A percentile compares a stretch with the other conserved stretches of the same genome.
These are phyloP conservation scores for Malaclemys terrapin DNA, from an alignment of 2,113 vertebrate species.

Conservation along the genomic window DNA sequence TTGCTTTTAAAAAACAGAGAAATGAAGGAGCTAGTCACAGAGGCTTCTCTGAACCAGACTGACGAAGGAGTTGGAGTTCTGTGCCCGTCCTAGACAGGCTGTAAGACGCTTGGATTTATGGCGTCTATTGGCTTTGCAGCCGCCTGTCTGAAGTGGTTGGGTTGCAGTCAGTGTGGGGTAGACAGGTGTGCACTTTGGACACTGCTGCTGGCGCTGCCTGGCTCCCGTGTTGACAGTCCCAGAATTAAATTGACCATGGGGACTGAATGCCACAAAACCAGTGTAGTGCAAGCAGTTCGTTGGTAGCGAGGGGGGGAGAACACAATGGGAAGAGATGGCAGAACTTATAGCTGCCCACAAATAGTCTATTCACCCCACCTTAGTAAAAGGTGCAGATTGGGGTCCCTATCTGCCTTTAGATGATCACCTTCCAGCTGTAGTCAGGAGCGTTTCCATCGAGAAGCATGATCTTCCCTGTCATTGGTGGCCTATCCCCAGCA, in stretches of 20 bases:
- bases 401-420: neutral
- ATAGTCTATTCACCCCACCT: no score
- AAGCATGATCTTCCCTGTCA: neutral
- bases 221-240: neutral
- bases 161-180: no score
- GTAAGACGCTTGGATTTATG: neutral
- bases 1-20: neutral
- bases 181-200: neutral
- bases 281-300: neutral
- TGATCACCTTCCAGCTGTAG: neutral
- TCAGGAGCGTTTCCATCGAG: neutral
- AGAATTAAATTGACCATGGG: neutral
- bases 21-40: neutral
- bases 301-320: neutral
- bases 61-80: neutral
- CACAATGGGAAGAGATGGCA: no score
- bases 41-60: neutral
- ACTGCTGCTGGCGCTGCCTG: neutral
- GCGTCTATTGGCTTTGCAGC: no score
- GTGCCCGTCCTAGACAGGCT: neutral
- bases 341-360: no score
- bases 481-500: neutral
- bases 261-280: neutral
- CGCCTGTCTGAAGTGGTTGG: no score
- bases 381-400: neutral